Percentiles rank a stretch among this genome's conserved stretches.
phyloP scores from a whole-genome alignment of 2,888 invertebrate species.

The Drosophila niveifrons region DNA sequence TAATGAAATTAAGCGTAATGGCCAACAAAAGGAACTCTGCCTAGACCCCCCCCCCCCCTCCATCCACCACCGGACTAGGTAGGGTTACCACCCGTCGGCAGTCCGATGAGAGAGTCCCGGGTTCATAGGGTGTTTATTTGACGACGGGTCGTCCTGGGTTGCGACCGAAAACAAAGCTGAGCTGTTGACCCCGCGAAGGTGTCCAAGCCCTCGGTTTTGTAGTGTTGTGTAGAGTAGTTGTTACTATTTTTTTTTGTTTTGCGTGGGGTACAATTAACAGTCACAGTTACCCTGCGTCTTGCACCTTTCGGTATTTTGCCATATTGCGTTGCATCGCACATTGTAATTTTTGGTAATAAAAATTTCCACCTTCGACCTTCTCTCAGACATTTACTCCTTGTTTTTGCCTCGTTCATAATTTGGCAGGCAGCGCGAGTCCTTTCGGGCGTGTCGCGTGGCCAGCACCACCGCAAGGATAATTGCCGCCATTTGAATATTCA shows the following conservation, averaged over 20 bases:
- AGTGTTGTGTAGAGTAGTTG: background rate
- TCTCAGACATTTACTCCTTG: background rate
- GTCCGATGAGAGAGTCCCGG: slow-evolving; percentile 6
- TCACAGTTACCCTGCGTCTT: slow-evolving; percentile 37
- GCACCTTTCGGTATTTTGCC: slow-evolving; percentile 38
- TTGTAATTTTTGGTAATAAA: slow-evolving; percentile 83
- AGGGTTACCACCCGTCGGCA: slow-evolving; percentile 14
- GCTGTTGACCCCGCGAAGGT: slow-evolving; percentile 59
- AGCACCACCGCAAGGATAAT: slow-evolving; percentile 55
- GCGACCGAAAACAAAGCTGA: slow-evolving; percentile 57
- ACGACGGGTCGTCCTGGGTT: slow-evolving; percentile 55
- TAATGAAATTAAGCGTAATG: slow-evolving; percentile 84
- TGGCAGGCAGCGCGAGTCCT: slow-evolving; percentile 32
- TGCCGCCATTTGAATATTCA: slow-evolving; percentile 69
- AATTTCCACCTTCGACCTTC: slow-evolving; percentile 26
- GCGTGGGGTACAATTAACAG: slow-evolving; percentile 43
- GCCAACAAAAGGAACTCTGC: slow-evolving; percentile 18
- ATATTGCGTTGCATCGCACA: slow-evolving; percentile 60
- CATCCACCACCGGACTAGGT: background rate
- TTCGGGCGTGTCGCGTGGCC: slow-evolving; percentile 49
- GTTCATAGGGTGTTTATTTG: slow-evolving; percentile 72
- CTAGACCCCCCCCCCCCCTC: background rate
- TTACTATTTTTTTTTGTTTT: background rate
- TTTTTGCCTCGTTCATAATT: slow-evolving; percentile 70
- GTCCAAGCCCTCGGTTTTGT: slow-evolving; percentile 1